Conservation (phyloP, 1,140 invertebrate species). For the Cyclargus thomasi region DNA sequence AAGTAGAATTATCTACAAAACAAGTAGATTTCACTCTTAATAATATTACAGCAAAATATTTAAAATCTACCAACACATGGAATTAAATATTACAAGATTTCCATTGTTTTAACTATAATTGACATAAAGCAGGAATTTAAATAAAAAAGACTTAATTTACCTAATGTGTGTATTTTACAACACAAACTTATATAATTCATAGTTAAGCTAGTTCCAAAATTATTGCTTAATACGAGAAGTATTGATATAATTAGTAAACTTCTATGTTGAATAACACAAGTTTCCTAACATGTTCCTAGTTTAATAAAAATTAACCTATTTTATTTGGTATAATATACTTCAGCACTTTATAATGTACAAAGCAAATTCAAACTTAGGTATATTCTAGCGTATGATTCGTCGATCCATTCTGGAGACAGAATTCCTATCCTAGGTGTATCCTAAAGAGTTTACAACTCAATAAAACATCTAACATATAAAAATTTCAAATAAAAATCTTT, state of each 20-base stretch:
- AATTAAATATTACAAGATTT: conserved; percentile 45
- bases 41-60: conserved; percentile 39
- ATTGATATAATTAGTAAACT: conserved; percentile 21
- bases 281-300: background rate
- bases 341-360: conserved; percentile 61
- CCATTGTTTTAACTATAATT: conserved; percentile 62
- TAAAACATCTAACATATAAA: conserved; percentile 52
- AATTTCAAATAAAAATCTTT: conserved; percentile 35
- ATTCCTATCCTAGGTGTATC: conserved; percentile 38
- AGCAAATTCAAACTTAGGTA: conserved; percentile 67
- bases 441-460: conserved; percentile 60
- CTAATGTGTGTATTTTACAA: conserved; percentile 2
- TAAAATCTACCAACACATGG: conserved; percentile 30
- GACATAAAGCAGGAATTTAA: conserved; percentile 61
- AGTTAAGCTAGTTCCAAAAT: conserved; percentile 12
- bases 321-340: conserved; percentile 62
- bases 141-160: conserved; percentile 13
- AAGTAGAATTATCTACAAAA: conserved; percentile 7
- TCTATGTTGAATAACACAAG: conserved; percentile 9
- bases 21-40: conserved; percentile 24
- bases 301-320: conserved; percentile 24
- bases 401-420: conserved; percentile 53
- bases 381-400: conserved; percentile 72
- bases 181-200: conserved; percentile 3
- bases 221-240: conserved; percentile 30